phyloP scores from a whole-genome alignment of 1,140 invertebrate species.

The Steinernema khuongi region DNA sequence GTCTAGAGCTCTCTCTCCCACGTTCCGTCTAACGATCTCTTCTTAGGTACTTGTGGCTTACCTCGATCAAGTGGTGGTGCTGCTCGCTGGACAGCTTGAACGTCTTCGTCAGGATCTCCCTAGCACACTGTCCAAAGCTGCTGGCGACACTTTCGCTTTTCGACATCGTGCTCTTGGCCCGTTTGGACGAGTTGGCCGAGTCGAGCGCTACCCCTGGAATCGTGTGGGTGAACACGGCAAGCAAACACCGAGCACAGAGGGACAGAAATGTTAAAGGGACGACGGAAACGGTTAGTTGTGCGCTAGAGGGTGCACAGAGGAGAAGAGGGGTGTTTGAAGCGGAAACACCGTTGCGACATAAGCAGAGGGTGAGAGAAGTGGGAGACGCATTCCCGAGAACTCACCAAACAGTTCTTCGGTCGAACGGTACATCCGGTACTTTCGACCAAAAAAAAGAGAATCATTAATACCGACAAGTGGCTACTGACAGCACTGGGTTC shows the following conservation, averaged over 20 bases:
- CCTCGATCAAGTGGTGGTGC: too few species aligned
- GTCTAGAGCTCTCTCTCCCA: too few species aligned
- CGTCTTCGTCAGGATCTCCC: too few species aligned
- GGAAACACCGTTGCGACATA: too few species aligned
- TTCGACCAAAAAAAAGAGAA: background rate
- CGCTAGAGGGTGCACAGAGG: too few species aligned
- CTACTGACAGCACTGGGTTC: background rate
- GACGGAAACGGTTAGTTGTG: too few species aligned
- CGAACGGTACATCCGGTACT: background rate
- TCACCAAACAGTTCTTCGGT: background rate
- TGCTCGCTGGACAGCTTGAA: too few species aligned
- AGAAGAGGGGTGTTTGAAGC: background rate
- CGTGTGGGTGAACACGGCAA: too few species aligned
- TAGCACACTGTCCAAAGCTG: background rate
- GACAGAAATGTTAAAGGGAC: background rate
- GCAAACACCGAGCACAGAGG: background rate
- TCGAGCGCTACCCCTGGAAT: background rate
- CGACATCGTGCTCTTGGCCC: background rate
- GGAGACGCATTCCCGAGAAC: background rate
- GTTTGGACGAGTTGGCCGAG: background rate
- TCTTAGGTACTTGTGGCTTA: too few species aligned
- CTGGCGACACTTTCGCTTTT: background rate
- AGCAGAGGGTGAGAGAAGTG: background rate
- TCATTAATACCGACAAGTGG: background rate
- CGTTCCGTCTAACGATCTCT: too few species aligned